Percentiles rank a stretch among this genome's conserved stretches.
These are phyloP conservation scores for Drosophila emarginata DNA, from an alignment of 2,888 invertebrate species.

Conservation along the genomic window DNA sequence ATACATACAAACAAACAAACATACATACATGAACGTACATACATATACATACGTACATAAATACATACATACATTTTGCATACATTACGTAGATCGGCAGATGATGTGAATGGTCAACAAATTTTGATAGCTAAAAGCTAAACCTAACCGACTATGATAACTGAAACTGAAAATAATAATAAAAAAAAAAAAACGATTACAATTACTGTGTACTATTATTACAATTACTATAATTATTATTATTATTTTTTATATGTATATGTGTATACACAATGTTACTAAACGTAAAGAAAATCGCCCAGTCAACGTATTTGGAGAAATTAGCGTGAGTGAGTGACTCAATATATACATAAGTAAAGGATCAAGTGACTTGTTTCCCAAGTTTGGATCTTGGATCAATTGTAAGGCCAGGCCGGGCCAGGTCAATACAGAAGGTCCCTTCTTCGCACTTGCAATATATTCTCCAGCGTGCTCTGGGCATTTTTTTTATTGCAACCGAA, in stretches of 20 bases:
- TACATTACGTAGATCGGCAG: constrained; percentile 16
- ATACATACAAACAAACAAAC: constrained; percentile 7
- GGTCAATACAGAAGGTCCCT: not conserved
- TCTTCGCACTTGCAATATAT: not conserved
- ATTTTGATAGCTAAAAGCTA: not conserved
- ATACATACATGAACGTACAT: constrained; percentile 18
- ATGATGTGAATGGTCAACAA: constrained; percentile 21
- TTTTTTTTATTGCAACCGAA: constrained; percentile 74
- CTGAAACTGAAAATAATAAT: constrained; percentile 24
- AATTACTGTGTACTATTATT: constrained; percentile 20
- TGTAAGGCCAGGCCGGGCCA: not conserved
- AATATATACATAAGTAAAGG: too few species aligned
- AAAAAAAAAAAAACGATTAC: constrained; percentile 22
- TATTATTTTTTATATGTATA: constrained; percentile 68
- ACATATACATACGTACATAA: constrained; percentile 12
- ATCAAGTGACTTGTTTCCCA: too few species aligned
- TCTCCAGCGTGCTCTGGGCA: constrained; percentile 11
- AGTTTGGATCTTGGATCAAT: too few species aligned
- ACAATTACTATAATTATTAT: constrained; percentile 16
- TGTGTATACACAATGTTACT: constrained; percentile 72
- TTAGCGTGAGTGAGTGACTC: not conserved
- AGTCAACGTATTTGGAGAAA: not conserved
- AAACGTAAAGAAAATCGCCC: constrained; percentile 29
- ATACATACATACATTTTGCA: constrained; percentile 16
- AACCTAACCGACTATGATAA: constrained; percentile 11